phyloP scores from a whole-genome alignment of 2,888 invertebrate genomes.

The Caenorhabditis auriculariae region DNA sequence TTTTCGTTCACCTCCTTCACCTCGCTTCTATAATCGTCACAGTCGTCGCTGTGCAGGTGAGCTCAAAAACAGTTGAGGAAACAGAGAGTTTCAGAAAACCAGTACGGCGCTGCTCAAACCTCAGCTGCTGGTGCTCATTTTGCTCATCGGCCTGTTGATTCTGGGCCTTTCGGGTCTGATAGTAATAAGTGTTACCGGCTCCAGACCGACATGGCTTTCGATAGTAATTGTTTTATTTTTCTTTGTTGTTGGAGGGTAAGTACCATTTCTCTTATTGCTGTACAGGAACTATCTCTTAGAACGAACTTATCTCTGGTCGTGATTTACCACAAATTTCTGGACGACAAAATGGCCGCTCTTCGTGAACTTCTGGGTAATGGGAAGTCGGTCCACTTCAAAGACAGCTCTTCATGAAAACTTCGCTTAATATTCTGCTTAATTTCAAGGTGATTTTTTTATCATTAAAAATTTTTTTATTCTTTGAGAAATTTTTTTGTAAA shows the following conservation, averaged over 20 bases:
- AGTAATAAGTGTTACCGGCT: constrained; percentile 27
- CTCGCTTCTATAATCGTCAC: constrained; percentile 18
- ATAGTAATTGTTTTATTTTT: constrained; percentile 14
- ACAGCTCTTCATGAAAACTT: constrained; percentile 6
- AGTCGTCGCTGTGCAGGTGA: constrained; percentile 20
- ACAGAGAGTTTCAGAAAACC: constrained; percentile 6
- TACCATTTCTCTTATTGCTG: not conserved
- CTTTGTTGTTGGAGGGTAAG: constrained; percentile 13
- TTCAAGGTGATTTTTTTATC: not conserved
- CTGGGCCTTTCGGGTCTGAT: constrained; percentile 15
- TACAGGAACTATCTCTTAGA: constrained; percentile 17
- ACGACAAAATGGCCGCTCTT: constrained; percentile 31
- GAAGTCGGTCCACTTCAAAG: constrained; percentile 46
- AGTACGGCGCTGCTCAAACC: constrained; percentile 24
- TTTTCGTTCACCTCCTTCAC: constrained; percentile 29
- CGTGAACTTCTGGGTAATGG: constrained; percentile 35
- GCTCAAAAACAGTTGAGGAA: not conserved
- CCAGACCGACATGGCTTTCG: constrained; percentile 18
- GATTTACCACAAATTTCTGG: constrained; percentile 32
- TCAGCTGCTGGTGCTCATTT: constrained; percentile 24
- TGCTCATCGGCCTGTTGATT: constrained; percentile 34
- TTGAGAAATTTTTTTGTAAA: too few species aligned
- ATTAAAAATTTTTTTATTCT: not conserved
- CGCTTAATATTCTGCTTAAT: constrained; percentile 2
- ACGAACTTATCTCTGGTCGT: constrained; percentile 25